Conservation (phyloP, 37 sponge, comb jelly and placozoan species). For the Cliona cf. orientalis region DNA sequence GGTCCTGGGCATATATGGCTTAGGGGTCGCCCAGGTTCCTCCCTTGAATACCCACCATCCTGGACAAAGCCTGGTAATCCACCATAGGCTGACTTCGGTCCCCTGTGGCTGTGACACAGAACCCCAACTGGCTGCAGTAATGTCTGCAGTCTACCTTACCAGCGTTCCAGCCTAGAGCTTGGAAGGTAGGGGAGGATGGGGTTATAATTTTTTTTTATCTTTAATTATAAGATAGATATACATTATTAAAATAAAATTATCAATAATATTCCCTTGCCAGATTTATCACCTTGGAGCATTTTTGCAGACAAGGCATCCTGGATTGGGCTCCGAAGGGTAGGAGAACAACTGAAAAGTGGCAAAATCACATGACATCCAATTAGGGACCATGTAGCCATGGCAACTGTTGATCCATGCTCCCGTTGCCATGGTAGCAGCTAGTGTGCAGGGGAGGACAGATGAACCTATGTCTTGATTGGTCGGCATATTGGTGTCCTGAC, state of each 20-base stretch:
- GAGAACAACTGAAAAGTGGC: constrained; percentile 44
- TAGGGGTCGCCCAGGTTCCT: too few species aligned
- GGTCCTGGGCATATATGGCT: too few species aligned
- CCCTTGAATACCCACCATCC: too few species aligned
- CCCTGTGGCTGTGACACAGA: too few species aligned
- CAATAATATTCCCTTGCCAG: not conserved
- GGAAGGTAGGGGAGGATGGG: too few species aligned
- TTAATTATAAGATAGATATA: too few species aligned
- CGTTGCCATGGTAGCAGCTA: constrained; percentile 48
- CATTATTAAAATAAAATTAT: not conserved
- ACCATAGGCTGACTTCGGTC: too few species aligned
- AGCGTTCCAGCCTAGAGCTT: too few species aligned
- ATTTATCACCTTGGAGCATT: constrained; percentile 18
- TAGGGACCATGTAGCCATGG: constrained; percentile 42
- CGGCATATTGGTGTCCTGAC: constrained; percentile 49
- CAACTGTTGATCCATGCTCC: constrained; percentile 50
- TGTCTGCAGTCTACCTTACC: too few species aligned
- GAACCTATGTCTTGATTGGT: constrained; percentile 53
- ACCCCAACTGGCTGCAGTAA: too few species aligned
- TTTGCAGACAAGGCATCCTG: constrained; percentile 39
- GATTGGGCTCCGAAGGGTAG: constrained; percentile 37
- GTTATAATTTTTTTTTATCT: too few species aligned
- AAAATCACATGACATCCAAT: constrained; percentile 56
- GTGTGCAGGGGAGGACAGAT: constrained; percentile 50
- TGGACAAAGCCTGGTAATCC: too few species aligned